Conservation (phyloP, 2,888 invertebrate genomes). For the Drosophila paranaensis region DNA sequence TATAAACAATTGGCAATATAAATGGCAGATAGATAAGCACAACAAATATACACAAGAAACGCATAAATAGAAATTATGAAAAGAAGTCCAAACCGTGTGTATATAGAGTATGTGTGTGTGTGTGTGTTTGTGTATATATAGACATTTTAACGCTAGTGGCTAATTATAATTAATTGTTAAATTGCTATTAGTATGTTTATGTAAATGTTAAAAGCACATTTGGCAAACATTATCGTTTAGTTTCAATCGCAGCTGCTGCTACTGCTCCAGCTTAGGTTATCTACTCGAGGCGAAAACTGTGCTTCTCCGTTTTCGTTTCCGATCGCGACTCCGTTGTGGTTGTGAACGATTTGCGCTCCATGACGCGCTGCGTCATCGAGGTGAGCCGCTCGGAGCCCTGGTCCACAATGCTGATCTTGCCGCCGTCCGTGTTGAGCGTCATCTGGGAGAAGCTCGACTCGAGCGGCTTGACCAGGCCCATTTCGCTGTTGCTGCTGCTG, state of each 20-base stretch:
- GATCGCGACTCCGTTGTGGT: constrained; percentile 84
- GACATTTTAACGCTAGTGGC: constrained; percentile 69
- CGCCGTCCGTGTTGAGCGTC: constrained; percentile 82
- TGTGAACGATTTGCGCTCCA: constrained; percentile 84
- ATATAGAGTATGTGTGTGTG: constrained; percentile 19
- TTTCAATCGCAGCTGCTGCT: constrained; percentile 23
- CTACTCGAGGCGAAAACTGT: constrained; percentile 84
- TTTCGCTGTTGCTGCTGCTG: constrained; percentile 67
- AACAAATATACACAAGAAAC: constrained; percentile 53
- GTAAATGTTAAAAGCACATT: constrained; percentile 83
- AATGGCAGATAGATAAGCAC: constrained; percentile 70
- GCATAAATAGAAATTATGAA: constrained; percentile 20
- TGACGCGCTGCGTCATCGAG: constrained; percentile 84
- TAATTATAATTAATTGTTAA: constrained; percentile 76
- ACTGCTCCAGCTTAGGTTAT: constrained; percentile 18
- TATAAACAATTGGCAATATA: constrained; percentile 76
- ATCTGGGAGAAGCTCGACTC: constrained; percentile 83
- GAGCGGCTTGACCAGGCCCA: constrained; percentile 73
- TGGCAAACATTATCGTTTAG: constrained; percentile 72
- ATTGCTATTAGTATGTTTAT: constrained; percentile 76
- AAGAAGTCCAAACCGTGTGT: constrained; percentile 30
- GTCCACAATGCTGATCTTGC: constrained; percentile 83
- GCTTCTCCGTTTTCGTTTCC: constrained; percentile 84
- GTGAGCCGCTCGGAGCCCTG: constrained; percentile 83
- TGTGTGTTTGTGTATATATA: constrained; percentile 40